phyloP scores from a whole-genome alignment of 2,797 vertebrate genomes.

The Cyclopterus lumpus region DNA sequence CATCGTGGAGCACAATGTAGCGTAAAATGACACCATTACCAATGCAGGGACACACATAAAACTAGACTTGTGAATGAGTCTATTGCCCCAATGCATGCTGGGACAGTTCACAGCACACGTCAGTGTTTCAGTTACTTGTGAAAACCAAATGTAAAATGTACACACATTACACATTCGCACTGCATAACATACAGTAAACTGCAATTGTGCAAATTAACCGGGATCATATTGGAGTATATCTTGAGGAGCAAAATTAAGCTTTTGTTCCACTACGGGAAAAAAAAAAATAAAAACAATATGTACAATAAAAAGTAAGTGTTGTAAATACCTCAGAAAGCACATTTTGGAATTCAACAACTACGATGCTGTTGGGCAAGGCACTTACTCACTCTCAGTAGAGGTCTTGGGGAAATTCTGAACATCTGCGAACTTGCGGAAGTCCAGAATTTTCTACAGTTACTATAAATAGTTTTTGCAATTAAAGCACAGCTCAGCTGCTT shows the following conservation, averaged over 20 bases:
- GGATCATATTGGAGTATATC: background rate
- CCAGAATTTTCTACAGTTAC: background rate
- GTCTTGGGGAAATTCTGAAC: background rate
- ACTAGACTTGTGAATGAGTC: background rate
- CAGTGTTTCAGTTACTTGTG: no score
- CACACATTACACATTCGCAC: background rate
- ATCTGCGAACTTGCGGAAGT: background rate
- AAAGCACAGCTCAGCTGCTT: background rate
- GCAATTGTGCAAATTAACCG: background rate
- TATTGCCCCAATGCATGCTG: background rate
- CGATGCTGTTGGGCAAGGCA: conserved; percentile 24
- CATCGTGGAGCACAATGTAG: no score
- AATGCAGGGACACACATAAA: no score
- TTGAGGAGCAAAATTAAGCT: background rate
- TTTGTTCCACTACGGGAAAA: background rate
- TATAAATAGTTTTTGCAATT: background rate
- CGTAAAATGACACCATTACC: no score
- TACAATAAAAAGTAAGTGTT: background rate
- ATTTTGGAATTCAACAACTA: conserved; percentile 7
- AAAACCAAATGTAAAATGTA: background rate
- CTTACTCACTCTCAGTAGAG: background rate
- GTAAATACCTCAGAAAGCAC: background rate
- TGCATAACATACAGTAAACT: background rate
- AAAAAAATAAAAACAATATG: background rate
- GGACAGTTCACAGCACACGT: background rate